These are phyloP conservation scores for Eolophus roseicapilla DNA, from an alignment of 2,113 vertebrate species.

Conservation along the genomic window DNA sequence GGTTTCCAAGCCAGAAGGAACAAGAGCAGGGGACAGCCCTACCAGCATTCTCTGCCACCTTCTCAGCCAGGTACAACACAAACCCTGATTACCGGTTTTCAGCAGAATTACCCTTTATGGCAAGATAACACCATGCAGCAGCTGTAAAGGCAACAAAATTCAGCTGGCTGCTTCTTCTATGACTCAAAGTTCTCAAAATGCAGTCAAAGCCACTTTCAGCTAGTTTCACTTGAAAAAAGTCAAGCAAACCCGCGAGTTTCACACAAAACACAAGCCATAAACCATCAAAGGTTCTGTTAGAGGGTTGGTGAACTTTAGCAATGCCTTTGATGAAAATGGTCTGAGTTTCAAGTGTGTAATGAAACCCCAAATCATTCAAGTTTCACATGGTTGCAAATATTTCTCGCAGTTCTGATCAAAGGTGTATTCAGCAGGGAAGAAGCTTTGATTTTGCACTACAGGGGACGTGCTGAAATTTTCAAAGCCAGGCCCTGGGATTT, in stretches of 20 bases:
- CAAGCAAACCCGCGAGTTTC: slow-evolving; percentile 32
- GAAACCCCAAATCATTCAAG: slow-evolving; percentile 70
- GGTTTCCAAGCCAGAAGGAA: not conserved
- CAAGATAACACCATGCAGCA: not conserved
- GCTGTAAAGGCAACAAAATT: not conserved
- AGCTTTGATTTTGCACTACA: slow-evolving; percentile 69
- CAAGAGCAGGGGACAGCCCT: not conserved
- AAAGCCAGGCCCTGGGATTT: slow-evolving; percentile 64
- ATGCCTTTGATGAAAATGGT: slow-evolving; percentile 69
- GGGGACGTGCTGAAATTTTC: slow-evolving; percentile 66
- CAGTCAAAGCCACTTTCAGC: slow-evolving; percentile 26
- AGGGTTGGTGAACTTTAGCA: slow-evolving; percentile 63
- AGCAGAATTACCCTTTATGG: not conserved
- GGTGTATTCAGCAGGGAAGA: slow-evolving; percentile 67
- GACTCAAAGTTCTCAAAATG: not conserved
- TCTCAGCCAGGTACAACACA: not conserved
- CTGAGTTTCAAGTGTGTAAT: slow-evolving; percentile 71
- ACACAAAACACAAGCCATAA: slow-evolving; percentile 16
- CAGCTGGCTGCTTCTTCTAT: not conserved
- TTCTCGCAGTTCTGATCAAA: slow-evolving; percentile 72
- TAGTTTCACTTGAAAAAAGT: slow-evolving; percentile 23
- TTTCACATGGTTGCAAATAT: slow-evolving; percentile 74
- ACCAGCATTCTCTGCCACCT: not conserved
- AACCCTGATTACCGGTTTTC: not conserved
- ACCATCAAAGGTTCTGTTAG: slow-evolving; percentile 65